Base-by-base conservation (phyloP, 2,888 invertebrate genomes). In the Aphodius sticticus region DNA sequence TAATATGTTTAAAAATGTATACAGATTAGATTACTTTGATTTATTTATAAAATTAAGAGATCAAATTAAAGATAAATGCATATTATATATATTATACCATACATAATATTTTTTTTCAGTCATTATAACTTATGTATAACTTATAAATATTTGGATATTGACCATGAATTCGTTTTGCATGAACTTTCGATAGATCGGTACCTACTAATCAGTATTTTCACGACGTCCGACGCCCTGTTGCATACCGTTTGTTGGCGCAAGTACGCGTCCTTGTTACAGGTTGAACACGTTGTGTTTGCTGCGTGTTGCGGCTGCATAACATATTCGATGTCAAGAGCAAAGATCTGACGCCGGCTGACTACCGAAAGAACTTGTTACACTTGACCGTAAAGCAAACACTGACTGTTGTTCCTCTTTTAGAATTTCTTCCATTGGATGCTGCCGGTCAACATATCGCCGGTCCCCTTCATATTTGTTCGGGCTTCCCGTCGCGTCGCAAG, bases 171-270 rank as follows among this genome's bases (percentile, higher is more conserved):
- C 53, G 53, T 9, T 53, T 53, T 53, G 53, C 53, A 53, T 53
- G 53, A 53, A 53, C 53, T 53, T 53, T 53, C 53, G 53, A 9
- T 1, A 53, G 53, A 53, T 53, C 7, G 12, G 53, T 26, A 53
- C n/a, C n/a, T n/a, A n/a, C 53, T 53, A 53, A 53, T 53, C 53
- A 53, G 53, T 53, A 53, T 53, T 53, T 53, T 53, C 53, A 53
- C 53, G 53, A 1, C 12, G 53, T 53, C 1, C 53, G 53, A 9
- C 53, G 53, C 53, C 53, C 53, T 53, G 12, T 53, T 53, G 53
- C 53, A 53, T 53, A 53, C 6, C 53, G 53, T 53, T 53, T 7
- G 53, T 53, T 53, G 53, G 53, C 53, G 53, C 53, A 53, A 53
- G 53, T 53, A 53, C 53, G 12, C 53, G 53, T 7, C 53, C 53